phyloP scores from a whole-genome alignment of 2,113 vertebrate genomes.

The Gallinago media region DNA sequence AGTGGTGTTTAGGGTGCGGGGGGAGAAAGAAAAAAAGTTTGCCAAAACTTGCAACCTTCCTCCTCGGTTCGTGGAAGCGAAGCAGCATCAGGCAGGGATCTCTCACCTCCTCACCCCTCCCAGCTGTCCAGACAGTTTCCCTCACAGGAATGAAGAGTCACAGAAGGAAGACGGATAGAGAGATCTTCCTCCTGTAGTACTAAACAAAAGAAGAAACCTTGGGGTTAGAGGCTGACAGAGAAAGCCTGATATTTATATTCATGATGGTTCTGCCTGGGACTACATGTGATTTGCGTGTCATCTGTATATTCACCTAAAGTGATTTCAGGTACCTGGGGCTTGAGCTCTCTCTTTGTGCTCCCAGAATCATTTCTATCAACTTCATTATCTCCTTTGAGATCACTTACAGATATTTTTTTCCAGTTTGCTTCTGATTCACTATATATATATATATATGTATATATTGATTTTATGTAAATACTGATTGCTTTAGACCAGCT shows the following conservation, averaged over 20 bases:
- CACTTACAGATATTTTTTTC: not conserved
- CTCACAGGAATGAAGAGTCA: rapidly evolving
- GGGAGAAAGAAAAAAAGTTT: not conserved
- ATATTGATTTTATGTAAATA: not conserved
- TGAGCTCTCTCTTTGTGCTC: not conserved
- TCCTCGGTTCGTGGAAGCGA: rapidly evolving
- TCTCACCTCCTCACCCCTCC: not conserved
- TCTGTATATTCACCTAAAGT: not conserved
- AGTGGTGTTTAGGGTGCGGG: not conserved
- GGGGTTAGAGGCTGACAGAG: not conserved
- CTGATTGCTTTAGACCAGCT: not conserved
- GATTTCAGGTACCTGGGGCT: not conserved
- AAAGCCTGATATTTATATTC: not conserved
- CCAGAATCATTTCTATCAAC: not conserved
- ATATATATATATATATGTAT: not conserved
- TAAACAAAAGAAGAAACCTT: rapidly evolving
- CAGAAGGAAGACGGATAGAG: rapidly evolving
- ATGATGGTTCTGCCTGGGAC: not conserved
- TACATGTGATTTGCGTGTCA: not conserved
- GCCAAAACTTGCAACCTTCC: not conserved
- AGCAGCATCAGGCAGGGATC: not conserved
- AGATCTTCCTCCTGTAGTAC: not conserved
- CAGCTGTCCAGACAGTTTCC: rapidly evolving
- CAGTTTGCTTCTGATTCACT: not conserved
- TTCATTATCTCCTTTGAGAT: not conserved